A percentile compares a stretch with the other conserved stretches of the same genome.
phyloP scores from a whole-genome alignment of 2,797 vertebrate genomes.

The Eurystomus glaucurus region DNA sequence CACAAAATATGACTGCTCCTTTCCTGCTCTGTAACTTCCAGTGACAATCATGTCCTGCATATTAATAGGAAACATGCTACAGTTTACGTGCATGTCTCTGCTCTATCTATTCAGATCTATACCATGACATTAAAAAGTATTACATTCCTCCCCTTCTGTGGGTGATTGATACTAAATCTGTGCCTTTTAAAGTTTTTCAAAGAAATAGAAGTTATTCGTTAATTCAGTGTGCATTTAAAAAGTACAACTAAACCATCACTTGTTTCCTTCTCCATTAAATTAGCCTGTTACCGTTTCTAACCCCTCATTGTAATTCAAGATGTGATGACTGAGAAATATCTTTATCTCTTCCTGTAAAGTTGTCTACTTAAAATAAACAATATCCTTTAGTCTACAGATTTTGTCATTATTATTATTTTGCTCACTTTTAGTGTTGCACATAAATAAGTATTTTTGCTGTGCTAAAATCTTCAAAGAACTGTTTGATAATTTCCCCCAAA shows the following conservation, averaged over 20 bases:
- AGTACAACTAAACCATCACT: neutral
- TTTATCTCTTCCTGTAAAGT: neutral
- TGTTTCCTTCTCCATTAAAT: constrained; percentile 27
- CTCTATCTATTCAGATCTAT: neutral
- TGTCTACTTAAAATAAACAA: constrained; percentile 16
- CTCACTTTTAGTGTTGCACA: constrained; percentile 16
- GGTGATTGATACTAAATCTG: constrained; percentile 4
- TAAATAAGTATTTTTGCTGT: constrained; percentile 47
- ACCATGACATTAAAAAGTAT: neutral
- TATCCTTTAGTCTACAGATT: constrained; percentile 48
- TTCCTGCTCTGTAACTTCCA: neutral
- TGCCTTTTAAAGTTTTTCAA: neutral
- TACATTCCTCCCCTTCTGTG: neutral
- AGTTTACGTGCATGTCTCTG: neutral
- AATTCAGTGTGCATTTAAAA: neutral
- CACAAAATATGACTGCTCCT: neutral
- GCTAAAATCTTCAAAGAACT: constrained; percentile 36
- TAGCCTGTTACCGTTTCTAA: neutral
- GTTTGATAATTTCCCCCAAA: neutral
- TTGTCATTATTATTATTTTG: constrained; percentile 40
- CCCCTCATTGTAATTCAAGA: constrained; percentile 49
- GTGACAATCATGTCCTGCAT: neutral
- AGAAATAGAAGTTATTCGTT: neutral
- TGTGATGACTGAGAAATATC: constrained; percentile 15
- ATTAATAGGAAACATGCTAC: neutral